Evolutionary conservation across 2,113 vertebrate genomes (phyloP).

Genomic region (Aegotheles bennettii): DNA sequence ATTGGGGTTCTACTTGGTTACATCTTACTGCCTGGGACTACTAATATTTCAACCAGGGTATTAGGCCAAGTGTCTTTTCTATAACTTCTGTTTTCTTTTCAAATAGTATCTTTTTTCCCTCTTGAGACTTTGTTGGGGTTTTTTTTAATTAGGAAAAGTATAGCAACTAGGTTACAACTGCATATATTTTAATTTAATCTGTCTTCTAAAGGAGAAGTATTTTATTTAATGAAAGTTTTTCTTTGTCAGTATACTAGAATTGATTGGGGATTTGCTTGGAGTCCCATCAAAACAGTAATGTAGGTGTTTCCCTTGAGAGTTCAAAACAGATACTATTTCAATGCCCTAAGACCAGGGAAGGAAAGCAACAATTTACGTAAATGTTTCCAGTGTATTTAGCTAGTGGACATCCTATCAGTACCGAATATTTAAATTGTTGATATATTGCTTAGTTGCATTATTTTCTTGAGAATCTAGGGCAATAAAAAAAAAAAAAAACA

Average conservation of each 20-base stretch:
- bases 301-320: neutral
- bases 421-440: neutral
- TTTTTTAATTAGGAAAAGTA: neutral
- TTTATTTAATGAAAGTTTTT: neutral
- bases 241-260: neutral
- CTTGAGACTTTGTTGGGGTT: neutral
- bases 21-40: neutral
- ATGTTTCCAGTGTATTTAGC: neutral
- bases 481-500: neutral
- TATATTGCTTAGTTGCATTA: neutral
- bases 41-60: neutral
- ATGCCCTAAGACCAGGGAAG: neutral
- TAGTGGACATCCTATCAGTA: neutral
- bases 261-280: neutral
- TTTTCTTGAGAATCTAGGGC: neutral
- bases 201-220: neutral
- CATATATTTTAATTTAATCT: neutral
- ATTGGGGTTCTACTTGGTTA: neutral
- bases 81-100: neutral
- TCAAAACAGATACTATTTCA: neutral
- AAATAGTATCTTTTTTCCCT: neutral
- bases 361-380: neutral
- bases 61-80: neutral
- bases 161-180: neutral
- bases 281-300: neutral